Base-by-base conservation (phyloP, 1,140 invertebrate genomes). In the Tenebrio molitor region DNA sequence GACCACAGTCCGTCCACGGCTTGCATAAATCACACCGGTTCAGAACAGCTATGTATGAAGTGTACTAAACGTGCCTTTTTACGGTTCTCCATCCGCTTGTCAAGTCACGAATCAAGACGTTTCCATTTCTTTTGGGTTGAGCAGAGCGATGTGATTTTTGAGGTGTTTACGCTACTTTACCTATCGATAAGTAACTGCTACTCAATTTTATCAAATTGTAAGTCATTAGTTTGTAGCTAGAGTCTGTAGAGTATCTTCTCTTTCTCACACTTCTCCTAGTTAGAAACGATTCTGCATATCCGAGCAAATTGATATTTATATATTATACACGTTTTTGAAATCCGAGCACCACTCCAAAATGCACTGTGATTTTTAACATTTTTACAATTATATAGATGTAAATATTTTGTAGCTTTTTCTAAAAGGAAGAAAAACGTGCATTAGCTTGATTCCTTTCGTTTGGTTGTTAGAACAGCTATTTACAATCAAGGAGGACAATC, bases 361-460 rank as follows among this genome's bases (percentile, higher is more conserved):
- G 50, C 50, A 58, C 50, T 58, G 50, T 58, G 50, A 58, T 58
- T 58, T 50, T 58, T 5, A 29, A 46, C n/a, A 58, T 58, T 58
- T 50, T 58, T 58, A 58, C 50, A 58, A 58, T 29, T 29, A 29
- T 29, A 58, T 58, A 58, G 23, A 58, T 58, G 23, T 29, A 58
- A 2, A 29, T 58, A 58, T 58, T 58, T 58, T 58, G 50, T 58
- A 58, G 50, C 50, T 58, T 58, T 58, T 50, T 50, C 44, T 29
- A 58, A 58, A 14, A 29, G 15, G 23, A 50, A 58, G 8, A 39
- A 39, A 39, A n/a, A 19, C 23, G 23, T 58, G 23, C 25, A 7
- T 33, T 29, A 58, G 50, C 50, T 58, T 58, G 5, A 29, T 58
- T 29, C 10, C 7, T 2, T 58, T 58, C 23, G n/a, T n/a, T 53